Percentiles rank a stretch among this genome's conserved stretches.
Evolutionary conservation across 2,113 vertebrate species (phyloP).

Genomic region (Carassius auratus): DNA sequence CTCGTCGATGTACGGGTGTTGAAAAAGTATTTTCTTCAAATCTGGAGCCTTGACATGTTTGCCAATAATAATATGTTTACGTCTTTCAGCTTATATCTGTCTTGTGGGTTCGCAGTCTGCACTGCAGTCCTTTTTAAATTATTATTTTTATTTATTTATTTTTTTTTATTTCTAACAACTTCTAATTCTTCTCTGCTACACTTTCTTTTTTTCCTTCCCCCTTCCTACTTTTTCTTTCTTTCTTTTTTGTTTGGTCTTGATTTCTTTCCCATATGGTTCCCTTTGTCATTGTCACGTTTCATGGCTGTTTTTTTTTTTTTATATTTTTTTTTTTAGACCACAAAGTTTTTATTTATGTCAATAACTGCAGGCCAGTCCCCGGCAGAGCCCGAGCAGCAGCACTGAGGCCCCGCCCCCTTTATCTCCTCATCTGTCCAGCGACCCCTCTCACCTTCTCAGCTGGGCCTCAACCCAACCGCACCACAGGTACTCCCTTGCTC

Average conservation of each 20-base stretch:
- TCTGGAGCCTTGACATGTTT: neutral
- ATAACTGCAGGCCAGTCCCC: slow-evolving; percentile 94
- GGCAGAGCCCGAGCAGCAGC: slow-evolving; percentile 78
- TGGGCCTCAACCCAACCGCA: slow-evolving; percentile 61
- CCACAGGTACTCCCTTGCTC: slow-evolving; percentile 70
- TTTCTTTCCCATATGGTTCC: slow-evolving; percentile 50
- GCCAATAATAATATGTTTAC: neutral
- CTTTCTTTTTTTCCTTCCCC: slow-evolving; percentile 68
- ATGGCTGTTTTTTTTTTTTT: slow-evolving; percentile 73
- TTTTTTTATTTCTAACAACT: slow-evolving; percentile 83
- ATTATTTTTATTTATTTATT: slow-evolving; percentile 69
- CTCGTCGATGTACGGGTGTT: neutral
- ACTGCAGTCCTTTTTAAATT: slow-evolving; percentile 63
- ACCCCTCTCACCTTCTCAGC: slow-evolving; percentile 69
- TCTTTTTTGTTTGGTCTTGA: slow-evolving; percentile 60
- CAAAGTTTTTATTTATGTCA: slow-evolving; percentile 99
- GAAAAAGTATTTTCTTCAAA: neutral
- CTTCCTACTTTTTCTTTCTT: slow-evolving; percentile 63
- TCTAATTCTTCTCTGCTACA: slow-evolving; percentile 80
- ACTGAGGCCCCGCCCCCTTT: slow-evolving; percentile 78
- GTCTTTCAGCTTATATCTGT: slow-evolving; percentile 56
- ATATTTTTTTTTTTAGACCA: slow-evolving; percentile 84
- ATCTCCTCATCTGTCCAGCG: slow-evolving; percentile 74
- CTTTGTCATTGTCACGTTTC: slow-evolving; percentile 79
- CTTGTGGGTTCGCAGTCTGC: slow-evolving; percentile 47